Percentiles rank a stretch among this genome's conserved stretches.
Evolutionary conservation across 2,797 vertebrate species (phyloP).

Genomic region (Enteromius trimaculatus): DNA sequence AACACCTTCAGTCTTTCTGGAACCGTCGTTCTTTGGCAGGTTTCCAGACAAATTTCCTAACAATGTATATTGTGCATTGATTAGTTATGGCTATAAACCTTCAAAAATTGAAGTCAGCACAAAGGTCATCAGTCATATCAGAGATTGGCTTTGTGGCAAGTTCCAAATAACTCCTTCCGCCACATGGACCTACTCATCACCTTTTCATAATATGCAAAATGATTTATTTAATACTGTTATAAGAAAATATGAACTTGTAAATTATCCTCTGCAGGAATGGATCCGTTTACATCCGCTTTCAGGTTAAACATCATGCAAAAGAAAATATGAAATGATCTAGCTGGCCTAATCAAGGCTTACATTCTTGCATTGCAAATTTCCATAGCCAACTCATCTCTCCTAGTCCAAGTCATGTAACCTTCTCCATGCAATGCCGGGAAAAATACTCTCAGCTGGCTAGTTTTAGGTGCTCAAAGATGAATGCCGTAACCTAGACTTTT

Average conservation of each 20-base stretch:
- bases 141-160: not conserved
- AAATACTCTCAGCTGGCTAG: conserved; percentile 50
- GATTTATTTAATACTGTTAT: conserved; percentile 26
- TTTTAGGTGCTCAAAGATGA: conserved; percentile 48
- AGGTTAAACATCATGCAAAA: conserved; percentile 34
- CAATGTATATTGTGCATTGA: conserved; percentile 27
- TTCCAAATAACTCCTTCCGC: conserved; percentile 17
- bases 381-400: conserved; percentile 33
- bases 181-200: conserved; percentile 29
- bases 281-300: conserved; percentile 19
- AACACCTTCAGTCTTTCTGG: not conserved
- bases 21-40: conserved; percentile 6
- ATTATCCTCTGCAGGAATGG: conserved; percentile 5
- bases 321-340: conserved; percentile 31
- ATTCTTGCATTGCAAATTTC: conserved; percentile 42
- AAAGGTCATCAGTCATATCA: not conserved
- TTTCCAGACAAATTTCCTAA: conserved; percentile 16
- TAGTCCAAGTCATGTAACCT: conserved; percentile 37
- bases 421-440: conserved; percentile 42
- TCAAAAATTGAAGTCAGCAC: not conserved
- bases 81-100: conserved; percentile 14
- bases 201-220: conserved; percentile 35
- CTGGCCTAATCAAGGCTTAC: conserved; percentile 46
- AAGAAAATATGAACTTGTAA: conserved; percentile 28
- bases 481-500: conserved; percentile 39